Percentiles rank a stretch among this genome's conserved stretches.
Conservation (phyloP, 2,113 vertebrate species). For the Scortum barcoo region DNA sequence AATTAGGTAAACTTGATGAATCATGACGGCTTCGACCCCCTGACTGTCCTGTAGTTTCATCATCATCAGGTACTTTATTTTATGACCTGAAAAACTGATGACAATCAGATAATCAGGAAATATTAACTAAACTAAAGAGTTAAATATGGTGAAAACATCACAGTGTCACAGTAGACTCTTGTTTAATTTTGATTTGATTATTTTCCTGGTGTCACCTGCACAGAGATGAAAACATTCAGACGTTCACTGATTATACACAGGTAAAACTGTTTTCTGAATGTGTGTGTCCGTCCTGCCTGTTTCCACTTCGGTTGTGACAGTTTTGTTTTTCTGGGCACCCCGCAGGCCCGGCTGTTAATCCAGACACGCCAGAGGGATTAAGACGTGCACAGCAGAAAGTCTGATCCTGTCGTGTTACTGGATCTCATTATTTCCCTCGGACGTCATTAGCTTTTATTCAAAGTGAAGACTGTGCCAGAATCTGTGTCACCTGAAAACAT, state of each 20-base stretch:
- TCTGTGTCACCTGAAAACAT: background rate
- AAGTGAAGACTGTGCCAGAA: slow-evolving; percentile 19
- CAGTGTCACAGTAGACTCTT: background rate
- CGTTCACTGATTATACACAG: too few species aligned
- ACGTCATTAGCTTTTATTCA: slow-evolving; percentile 21
- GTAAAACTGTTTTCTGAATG: background rate
- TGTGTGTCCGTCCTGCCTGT: background rate
- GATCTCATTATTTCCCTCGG: slow-evolving; percentile 55
- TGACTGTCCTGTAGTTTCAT: too few species aligned
- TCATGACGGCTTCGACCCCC: too few species aligned
- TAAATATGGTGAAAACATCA: too few species aligned
- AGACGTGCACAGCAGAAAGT: slow-evolving; percentile 14
- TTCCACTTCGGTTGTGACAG: background rate
- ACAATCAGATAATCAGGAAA: too few species aligned
- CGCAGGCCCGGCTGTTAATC: slow-evolving; percentile 20
- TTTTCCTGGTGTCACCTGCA: slow-evolving; percentile 4
- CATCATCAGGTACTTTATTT: background rate
- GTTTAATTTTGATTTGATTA: background rate
- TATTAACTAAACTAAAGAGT: too few species aligned
- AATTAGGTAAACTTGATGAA: too few species aligned
- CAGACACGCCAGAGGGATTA: slow-evolving; percentile 26
- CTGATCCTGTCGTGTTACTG: slow-evolving; percentile 21
- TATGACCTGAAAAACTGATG: background rate
- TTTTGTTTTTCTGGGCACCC: slow-evolving; percentile 21
- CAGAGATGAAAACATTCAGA: background rate